A percentile compares a stretch with the other conserved stretches of the same genome.
Conservation (phyloP, 2,113 vertebrate species). For the Tursiops truncatus region DNA sequence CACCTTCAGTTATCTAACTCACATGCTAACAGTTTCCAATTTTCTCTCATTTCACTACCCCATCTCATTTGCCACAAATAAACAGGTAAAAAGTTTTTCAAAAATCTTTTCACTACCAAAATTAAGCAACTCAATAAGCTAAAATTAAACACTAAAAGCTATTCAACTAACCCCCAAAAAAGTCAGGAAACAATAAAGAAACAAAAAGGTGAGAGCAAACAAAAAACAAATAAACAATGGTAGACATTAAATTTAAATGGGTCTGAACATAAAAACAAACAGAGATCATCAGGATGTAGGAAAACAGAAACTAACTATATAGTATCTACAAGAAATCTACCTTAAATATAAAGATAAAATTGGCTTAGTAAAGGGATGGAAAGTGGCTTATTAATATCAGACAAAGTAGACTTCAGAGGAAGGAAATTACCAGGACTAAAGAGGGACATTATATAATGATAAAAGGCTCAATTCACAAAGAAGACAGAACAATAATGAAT, state of each 20-base stretch:
- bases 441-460: background rate
- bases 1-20: background rate
- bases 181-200: background rate
- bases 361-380: background rate
- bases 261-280: background rate
- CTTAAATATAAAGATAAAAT: background rate
- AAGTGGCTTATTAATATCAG: background rate
- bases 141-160: background rate
- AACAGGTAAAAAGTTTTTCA: background rate
- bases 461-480: background rate
- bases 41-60: background rate
- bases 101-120: background rate
- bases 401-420: background rate
- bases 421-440: background rate
- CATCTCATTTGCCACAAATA: background rate
- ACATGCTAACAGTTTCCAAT: background rate
- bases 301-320: background rate
- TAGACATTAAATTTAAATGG: background rate
- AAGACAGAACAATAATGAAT: background rate
- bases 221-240: background rate
- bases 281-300: background rate
- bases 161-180: background rate
- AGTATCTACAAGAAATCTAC: background rate
- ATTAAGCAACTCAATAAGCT: background rate
- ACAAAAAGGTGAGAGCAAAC: background rate